These are phyloP conservation scores for Gavialis gangeticus DNA, from an alignment of 2,113 vertebrate genomes.

Conservation along the genomic window DNA sequence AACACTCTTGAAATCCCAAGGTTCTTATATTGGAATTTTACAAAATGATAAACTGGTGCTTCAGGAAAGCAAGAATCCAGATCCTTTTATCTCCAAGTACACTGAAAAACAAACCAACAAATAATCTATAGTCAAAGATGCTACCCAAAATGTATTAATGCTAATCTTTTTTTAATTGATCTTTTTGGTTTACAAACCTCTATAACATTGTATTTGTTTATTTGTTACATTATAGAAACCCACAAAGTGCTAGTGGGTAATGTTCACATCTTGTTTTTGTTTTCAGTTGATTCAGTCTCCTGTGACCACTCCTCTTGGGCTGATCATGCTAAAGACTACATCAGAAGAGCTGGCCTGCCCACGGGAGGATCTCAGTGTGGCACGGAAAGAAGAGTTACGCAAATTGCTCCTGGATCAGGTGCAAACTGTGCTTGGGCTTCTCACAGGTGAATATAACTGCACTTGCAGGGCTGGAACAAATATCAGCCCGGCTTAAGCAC, in stretches of 20 bases:
- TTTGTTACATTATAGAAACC: background rate
- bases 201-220: accelerated
- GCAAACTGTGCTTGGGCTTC: constrained; percentile 92
- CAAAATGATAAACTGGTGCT: accelerated
- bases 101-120: background rate
- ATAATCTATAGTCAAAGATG: background rate
- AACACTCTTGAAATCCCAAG: background rate
- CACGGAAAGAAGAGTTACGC: constrained; percentile 94
- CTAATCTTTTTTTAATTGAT: background rate
- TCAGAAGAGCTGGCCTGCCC: constrained; percentile 97
- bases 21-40: background rate
- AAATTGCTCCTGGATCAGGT: constrained; percentile 97
- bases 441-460: constrained; percentile 84
- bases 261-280: constrained; percentile 15
- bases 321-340: constrained; percentile 97
- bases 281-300: constrained; percentile 94
- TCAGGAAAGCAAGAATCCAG: accelerated
- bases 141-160: accelerated
- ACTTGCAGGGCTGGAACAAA: background rate
- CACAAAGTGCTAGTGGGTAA: background rate
- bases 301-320: constrained; percentile 89
- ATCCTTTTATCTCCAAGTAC: accelerated
- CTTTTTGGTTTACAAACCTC: background rate
- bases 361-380: constrained; percentile 94
- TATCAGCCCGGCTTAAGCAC: background rate